Evolutionary conservation across 1,140 invertebrate genomes (phyloP), one percentile per base, ranked within the genome.

Genomic region (Zaprionus vittiger): DNA sequence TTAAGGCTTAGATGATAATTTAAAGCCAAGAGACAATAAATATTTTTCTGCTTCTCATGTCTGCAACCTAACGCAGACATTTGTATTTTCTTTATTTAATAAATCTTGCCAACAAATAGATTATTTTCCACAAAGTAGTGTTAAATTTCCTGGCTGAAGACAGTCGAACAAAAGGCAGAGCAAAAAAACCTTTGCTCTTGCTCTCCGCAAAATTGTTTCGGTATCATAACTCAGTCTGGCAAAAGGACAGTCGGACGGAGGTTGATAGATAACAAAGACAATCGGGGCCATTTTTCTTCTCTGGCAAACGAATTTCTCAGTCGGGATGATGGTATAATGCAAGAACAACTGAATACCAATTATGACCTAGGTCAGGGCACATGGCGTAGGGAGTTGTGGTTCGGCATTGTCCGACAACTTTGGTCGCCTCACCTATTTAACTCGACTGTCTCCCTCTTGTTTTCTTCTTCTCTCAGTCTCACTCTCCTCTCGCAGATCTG

Each of bases 231-330:
- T 56, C 54, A 56, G 54, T 56, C 54, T 28, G 54, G 54, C 24
- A n/a, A 9, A 7, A n/a, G 15, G 54, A 56, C 54, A 31, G 5
- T 2, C 54, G 54, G 22, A 56, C 54, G 7, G n/a, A 47, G 41
- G 22, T 56, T 56, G 54, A 56, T 26, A 56, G 54, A 56, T 56
- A 56, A 56, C 54, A 56, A 56, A 56, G 54, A 56, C 54, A 56
- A 56, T 56, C 54, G 22, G 15, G 26, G 26, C 54, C 54, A 56
- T 56, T 56, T 56, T 56, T 56, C 54, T 31, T 56, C 7, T 15
- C 14, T 17, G 54, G 26, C 54, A 26, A 28, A 56, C 54, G 26
- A 56, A 26, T 56, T 56, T 26, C 26, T 56, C 47, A 52, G 47
- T 24, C 9, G 9, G 17, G 41, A 17, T 20, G 17, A 26, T 22